Evolutionary conservation across 2,888 invertebrate genomes (phyloP), one percentile per base, ranked within the genome.

Genomic region (Belgica antarctica): DNA sequence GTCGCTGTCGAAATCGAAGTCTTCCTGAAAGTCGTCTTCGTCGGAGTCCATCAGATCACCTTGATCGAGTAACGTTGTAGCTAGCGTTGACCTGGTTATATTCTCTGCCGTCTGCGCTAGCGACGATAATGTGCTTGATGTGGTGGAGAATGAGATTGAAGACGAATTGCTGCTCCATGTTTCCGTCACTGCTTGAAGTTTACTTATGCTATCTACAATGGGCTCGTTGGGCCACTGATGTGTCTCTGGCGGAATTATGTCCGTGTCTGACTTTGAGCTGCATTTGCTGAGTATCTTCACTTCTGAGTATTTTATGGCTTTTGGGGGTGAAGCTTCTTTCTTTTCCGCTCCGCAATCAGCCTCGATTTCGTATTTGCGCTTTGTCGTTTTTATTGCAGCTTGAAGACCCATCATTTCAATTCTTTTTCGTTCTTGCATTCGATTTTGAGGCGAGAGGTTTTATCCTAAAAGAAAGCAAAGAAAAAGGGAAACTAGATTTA

Each of bases 361-460:
- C 74, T 78, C 76, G 72, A 79, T 77, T 81, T 87, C 84, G 78
- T 85, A 82, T 82, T 87, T 85, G 81, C 86, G 84, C 85, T 87
- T 85, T 77, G 85, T 85, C 81, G 87, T 85, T 57, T 68, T 68
- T 68, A 57, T 68, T 68, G 68, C 31, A 78, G 86, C 86, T 84
- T 87, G 87, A 82, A 87, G 83, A 85, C 87, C 87, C 87, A 87
- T 87, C 84, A 87, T 86, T 84, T 86, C 86, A 85, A 31, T 59
- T 59, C 27, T 59, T 19, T 59, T 59, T 22, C 59, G 25, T 27
- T 59, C 59, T 59, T 59, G 25, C 25, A 59, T 27, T 27, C 59
- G 27, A 59, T 59, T 27, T 27, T 59, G n/a, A n/a, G n/a, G n/a
- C n/a, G n/a, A n/a, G n/a, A n/a, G 1, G 25, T 59, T 12, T 59